Conservation (phyloP, 2,888 invertebrate species). For the Steinernema carpocapsae region DNA sequence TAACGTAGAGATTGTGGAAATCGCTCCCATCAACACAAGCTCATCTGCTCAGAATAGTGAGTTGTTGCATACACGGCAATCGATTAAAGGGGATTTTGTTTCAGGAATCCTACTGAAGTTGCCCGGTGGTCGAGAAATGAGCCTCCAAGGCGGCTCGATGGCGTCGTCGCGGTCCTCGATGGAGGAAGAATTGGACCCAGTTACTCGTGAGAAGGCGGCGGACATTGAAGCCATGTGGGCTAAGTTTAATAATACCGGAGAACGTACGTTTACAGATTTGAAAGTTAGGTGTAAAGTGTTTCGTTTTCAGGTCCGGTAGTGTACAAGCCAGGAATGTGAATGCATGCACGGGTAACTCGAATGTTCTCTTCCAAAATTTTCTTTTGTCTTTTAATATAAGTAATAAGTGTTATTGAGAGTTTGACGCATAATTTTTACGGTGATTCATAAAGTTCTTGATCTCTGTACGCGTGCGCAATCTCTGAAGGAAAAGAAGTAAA, state of each 20-base stretch:
- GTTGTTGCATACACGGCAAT: not conserved
- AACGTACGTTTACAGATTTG: not conserved
- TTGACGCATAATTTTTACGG: too few relatives aligned
- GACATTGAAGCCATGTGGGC: not conserved
- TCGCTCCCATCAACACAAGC: too few relatives aligned
- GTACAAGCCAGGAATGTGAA: not conserved
- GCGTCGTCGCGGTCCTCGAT: not conserved
- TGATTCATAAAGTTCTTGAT: too few relatives aligned
- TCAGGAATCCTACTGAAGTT: not conserved
- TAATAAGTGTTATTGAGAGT: too few relatives aligned
- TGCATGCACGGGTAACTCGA: conserved; percentile 6
- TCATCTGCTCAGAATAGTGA: not conserved
- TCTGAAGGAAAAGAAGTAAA: too few relatives aligned
- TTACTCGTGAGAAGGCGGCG: not conserved
- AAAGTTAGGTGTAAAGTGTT: too few relatives aligned
- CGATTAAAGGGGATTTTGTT: not conserved
- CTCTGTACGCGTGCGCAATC: too few relatives aligned
- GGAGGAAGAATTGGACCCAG: not conserved
- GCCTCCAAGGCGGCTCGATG: not conserved
- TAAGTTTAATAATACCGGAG: not conserved
- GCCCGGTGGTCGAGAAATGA: conserved; percentile 1
- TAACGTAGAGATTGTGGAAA: not conserved
- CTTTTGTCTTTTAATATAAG: not conserved
- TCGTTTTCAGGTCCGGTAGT: conserved; percentile 5
- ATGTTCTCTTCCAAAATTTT: conserved; percentile 8